Base-by-base conservation (phyloP, 2,797 vertebrate species). In the Labroides dimidiatus region DNA sequence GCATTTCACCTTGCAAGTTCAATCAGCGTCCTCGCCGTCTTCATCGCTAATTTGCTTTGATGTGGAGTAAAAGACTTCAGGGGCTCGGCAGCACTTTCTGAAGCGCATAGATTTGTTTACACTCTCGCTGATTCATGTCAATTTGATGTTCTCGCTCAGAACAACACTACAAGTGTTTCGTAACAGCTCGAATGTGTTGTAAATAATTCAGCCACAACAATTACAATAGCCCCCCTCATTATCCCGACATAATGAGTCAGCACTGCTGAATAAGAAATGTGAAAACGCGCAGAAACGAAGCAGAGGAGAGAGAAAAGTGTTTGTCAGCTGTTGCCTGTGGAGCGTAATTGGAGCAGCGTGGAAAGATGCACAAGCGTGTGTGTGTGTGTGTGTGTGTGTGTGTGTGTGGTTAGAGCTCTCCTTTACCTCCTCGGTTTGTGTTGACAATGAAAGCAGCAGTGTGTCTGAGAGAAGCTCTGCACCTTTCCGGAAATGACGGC, bases 221-320 rank as follows among this genome's bases (percentile, higher is more conserved):
- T 80, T 69, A 63, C 44, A 68, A 68, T 59, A 68, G 49, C 66
- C 64, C 68, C 68, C 69, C 76, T 89, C 81, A 87, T 89, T 87
- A 85, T 81, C 58, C 45, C 36, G 15, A 33, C 50, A 65, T 80
- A 71, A 75, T 66, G 68, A 82, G 49, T 72, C 64, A 49, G 59
- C 43, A 54, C 24, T 58, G 71, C 58, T 72, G 72, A 84, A 79
- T 72, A 80, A 68, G 43, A 68, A 47, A 72, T 58, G 66, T 64
- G 78, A 61, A 82, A 84, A 74, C 50, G 61, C 2, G 15, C 36
- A 36, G 49, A 82, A 81, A 81, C 63, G 77, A 75, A 78, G 67
- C 71, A 64, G 58, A 53, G 45, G 47, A 13, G 16, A 76, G 48
- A 59, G 54, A 81, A 84, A 75, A 53, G 61, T 20, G 20, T 67